phyloP scores from a whole-genome alignment of 2,113 vertebrate genomes.

The Uropsilus gracilis region DNA sequence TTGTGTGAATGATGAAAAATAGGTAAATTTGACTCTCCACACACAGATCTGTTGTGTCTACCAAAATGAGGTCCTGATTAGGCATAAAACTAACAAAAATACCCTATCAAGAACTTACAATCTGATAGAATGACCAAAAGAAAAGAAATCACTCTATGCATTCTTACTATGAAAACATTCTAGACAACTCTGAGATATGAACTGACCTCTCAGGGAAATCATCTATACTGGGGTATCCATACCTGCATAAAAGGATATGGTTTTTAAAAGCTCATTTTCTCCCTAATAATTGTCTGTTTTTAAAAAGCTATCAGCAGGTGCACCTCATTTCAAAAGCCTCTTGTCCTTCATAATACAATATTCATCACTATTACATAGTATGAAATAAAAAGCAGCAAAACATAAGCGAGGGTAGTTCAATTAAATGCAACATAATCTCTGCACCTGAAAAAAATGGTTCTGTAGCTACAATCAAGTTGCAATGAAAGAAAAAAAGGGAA shows the following conservation, averaged over 20 bases:
- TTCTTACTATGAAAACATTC: slow-evolving; percentile 64
- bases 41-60: slow-evolving; percentile 35
- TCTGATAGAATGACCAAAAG: background rate
- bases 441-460: slow-evolving; percentile 77
- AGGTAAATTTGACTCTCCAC: background rate
- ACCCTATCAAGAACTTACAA: slow-evolving; percentile 21
- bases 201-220: slow-evolving; percentile 73
- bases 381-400: slow-evolving; percentile 85
- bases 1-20: slow-evolving; percentile 43
- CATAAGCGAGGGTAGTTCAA: slow-evolving; percentile 83
- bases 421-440: slow-evolving; percentile 85
- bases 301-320: slow-evolving; percentile 85
- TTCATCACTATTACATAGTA: slow-evolving; percentile 84
- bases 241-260: slow-evolving; percentile 69
- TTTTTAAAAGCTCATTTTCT: slow-evolving; percentile 80
- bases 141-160: slow-evolving; percentile 27
- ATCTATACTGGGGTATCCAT: slow-evolving; percentile 44
- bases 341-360: slow-evolving; percentile 86
- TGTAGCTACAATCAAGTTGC: slow-evolving; percentile 82
- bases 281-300: slow-evolving; percentile 81
- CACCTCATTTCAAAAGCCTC: slow-evolving; percentile 84
- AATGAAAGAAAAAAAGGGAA: slow-evolving; percentile 85
- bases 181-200: slow-evolving; percentile 52
- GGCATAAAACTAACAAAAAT: slow-evolving; percentile 48
- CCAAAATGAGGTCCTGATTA: slow-evolving; percentile 71